Conservation (phyloP, 30 jellyfish, hydroid and myxozoan species). For the Rhopilema esculentum region DNA sequence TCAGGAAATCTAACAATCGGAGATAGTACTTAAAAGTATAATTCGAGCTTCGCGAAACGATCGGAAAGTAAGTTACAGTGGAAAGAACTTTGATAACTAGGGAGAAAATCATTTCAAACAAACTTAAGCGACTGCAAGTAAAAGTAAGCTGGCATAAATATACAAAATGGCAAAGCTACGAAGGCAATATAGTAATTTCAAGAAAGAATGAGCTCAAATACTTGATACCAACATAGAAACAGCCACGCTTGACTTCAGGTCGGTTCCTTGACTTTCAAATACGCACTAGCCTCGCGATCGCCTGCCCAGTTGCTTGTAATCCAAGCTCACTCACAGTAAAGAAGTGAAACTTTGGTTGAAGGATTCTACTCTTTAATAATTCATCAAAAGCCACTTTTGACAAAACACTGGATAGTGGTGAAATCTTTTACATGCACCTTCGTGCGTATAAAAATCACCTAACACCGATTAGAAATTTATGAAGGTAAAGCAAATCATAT, state of each 20-base stretch:
- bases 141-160: too few species aligned
- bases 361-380: background rate
- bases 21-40: too few species aligned
- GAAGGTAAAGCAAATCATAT: background rate
- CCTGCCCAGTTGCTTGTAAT: background rate
- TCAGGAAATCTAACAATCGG: too few species aligned
- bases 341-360: background rate
- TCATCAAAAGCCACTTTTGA: background rate
- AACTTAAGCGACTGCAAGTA: too few species aligned
- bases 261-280: background rate
- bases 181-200: too few species aligned
- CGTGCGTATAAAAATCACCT: background rate
- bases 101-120: too few species aligned
- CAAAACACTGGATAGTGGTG: background rate
- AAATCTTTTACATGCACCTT: background rate
- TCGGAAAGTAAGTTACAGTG: too few species aligned
- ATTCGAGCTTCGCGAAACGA: too few species aligned
- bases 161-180: too few species aligned
- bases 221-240: background rate
- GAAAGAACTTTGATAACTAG: too few species aligned
- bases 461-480: background rate
- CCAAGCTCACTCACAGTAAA: background rate
- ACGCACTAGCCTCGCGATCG: background rate
- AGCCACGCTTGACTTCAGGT: background rate
- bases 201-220: background rate